Percentiles rank a stretch among this genome's conserved stretches.
Evolutionary conservation across 2,113 vertebrate species (phyloP).

Genomic region (Solea solea): DNA sequence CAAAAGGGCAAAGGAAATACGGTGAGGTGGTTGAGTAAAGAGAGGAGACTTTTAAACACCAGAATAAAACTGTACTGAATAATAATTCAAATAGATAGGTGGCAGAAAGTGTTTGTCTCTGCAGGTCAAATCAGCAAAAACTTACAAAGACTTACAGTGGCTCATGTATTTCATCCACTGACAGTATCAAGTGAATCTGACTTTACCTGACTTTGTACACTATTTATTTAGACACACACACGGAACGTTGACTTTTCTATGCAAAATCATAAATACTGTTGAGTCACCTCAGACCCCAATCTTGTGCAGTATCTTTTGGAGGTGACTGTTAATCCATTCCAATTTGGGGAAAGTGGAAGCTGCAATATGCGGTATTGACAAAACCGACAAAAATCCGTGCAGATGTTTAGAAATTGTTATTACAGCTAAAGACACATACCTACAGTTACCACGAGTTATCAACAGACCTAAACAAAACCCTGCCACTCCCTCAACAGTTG

Average conservation of each 20-base stretch:
- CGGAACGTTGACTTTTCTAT: neutral
- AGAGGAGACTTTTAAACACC: constrained; percentile 11
- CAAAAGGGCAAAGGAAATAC: constrained; percentile 13
- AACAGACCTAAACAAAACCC: constrained; percentile 21
- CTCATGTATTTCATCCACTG: constrained; percentile 18
- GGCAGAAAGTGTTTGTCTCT: constrained; percentile 37
- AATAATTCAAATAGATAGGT: constrained; percentile 37
- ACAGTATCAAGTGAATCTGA: constrained; percentile 16
- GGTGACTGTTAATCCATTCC: neutral
- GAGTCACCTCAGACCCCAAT: neutral
- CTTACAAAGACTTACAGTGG: constrained; percentile 35
- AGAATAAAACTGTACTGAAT: neutral
- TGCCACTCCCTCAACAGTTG: neutral
- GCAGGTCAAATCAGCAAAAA: constrained; percentile 52
- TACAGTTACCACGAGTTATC: constrained; percentile 6
- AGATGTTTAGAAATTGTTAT: neutral
- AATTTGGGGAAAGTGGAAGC: neutral
- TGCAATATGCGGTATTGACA: neutral
- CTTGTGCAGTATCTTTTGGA: neutral
- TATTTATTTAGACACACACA: neutral
- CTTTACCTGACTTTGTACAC: neutral
- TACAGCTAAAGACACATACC: neutral
- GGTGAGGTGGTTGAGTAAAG: neutral
- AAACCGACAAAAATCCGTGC: neutral
- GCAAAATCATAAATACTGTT: neutral